phyloP scores from a whole-genome alignment of 2,113 vertebrate genomes.

The Oryzias curvinotus region DNA sequence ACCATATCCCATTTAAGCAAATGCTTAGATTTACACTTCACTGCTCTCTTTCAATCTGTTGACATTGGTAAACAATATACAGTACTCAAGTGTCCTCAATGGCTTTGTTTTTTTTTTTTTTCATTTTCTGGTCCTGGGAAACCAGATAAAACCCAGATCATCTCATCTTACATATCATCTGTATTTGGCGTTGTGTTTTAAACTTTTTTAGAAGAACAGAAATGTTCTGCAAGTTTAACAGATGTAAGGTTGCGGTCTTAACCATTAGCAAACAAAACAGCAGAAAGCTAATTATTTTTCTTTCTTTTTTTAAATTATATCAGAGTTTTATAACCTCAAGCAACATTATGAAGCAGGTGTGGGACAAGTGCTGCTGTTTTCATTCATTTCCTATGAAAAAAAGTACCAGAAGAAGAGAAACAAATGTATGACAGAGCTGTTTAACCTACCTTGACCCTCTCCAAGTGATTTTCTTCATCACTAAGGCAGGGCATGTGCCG shows the following conservation, averaged over 20 bases:
- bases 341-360: background rate
- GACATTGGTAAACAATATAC: conserved; percentile 54
- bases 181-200: too few species aligned
- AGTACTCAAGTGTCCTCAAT: conserved; percentile 45
- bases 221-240: background rate
- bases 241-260: background rate
- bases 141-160: background rate
- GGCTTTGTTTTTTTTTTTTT: conserved; percentile 48
- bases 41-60: conserved; percentile 55
- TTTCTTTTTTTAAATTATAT: background rate
- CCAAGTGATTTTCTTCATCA: conserved; percentile 42
- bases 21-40: conserved; percentile 39
- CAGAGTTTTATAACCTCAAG: background rate
- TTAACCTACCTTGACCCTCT: conserved; percentile 9
- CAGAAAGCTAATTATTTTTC: too few species aligned
- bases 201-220: too few species aligned
- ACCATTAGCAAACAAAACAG: background rate
- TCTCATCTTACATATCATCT: background rate
- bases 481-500: conserved; percentile 59
- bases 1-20: background rate
- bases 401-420: conserved; percentile 1
- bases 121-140: conserved; percentile 1
- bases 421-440: conserved; percentile 30
- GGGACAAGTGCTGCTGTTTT: background rate
- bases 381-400: conserved; percentile 1